Evolutionary conservation across 2,888 invertebrate species (phyloP), one percentile per base, ranked within the genome.

Genomic region (Cephalotes varians): DNA sequence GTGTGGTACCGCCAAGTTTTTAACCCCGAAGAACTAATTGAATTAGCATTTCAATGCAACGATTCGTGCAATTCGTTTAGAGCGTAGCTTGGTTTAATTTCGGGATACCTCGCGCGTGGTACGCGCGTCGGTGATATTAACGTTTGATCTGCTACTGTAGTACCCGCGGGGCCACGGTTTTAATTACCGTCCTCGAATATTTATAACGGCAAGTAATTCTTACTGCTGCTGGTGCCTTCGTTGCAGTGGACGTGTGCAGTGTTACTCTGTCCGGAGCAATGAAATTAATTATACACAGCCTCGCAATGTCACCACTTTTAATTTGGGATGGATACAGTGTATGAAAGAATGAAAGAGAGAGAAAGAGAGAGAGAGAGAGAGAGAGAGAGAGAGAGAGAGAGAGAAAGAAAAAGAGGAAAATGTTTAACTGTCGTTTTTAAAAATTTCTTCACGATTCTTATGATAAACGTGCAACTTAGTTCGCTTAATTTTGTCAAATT

Each of bases 1-100:
- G 85, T 84, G 85, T 87, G 86, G 77, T 83, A 81, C 86, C 69
- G 67, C 28, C 71, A 73, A 84, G 67, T 80, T 87, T 86, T 86
- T 82, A 80, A 76, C 28, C 62, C 58, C 72, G 72, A 76, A 73
- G 74, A 72, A 83, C 60, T 86, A 87, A 90, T 83, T 72, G 85
- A 90, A 85, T 88, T 83, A 85, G 74, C 83, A 83, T 86, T 85
- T 84, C 86, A 84, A 84, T 79, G 80, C 76, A 72, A 64, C 81
- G 81, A 82, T 73, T 83, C 77, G 80, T 54, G 81, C 74, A 72
- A 86, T 90, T 83, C 83, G 79, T 85, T 87, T 81, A 81, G 69
- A 79, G 40, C 67, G 72, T 49, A 9, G 71, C 51, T 81, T 69
- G 82, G 54, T 86, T 85, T 81, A 79, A 72, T 85, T 86, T 65